These are phyloP conservation scores for Acanthornis magna DNA, from an alignment of 2,797 vertebrate species.

Conservation along the genomic window DNA sequence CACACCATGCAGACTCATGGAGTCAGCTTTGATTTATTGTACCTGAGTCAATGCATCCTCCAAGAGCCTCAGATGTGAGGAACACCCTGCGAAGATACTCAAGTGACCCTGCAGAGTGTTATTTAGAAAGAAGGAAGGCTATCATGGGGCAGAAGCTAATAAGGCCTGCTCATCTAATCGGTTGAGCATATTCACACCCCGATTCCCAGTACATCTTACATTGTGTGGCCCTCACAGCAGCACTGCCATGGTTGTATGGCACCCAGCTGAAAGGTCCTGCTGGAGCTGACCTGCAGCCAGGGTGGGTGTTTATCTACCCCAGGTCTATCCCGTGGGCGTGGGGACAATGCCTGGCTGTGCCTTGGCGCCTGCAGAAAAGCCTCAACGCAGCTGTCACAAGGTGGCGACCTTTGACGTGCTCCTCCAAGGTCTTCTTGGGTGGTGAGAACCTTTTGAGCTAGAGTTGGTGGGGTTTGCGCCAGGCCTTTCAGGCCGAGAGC, in stretches of 20 bases:
- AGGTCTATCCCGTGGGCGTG: accelerated
- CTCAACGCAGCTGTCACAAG: background rate
- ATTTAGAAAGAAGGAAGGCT: background rate
- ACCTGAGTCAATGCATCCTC: background rate
- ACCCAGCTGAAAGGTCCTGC: background rate
- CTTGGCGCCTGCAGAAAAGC: background rate
- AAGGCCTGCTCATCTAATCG: background rate
- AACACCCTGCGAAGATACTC: background rate
- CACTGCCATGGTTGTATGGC: background rate
- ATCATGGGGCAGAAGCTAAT: background rate
- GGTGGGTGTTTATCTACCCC: background rate
- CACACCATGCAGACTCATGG: background rate
- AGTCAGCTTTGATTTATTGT: background rate
- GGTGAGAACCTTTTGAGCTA: background rate
- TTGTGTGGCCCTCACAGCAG: background rate
- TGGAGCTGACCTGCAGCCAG: background rate
- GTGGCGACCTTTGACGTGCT: slow-evolving; percentile 11
- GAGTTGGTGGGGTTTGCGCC: background rate
- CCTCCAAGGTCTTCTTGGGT: background rate
- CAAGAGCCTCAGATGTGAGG: background rate
- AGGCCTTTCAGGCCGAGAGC: background rate
- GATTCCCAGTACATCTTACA: background rate
- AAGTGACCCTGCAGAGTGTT: background rate
- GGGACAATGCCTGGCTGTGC: accelerated
- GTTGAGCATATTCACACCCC: background rate